These are phyloP conservation scores for Eilema sororculum DNA, from an alignment of 2,888 invertebrate species.

Conservation along the genomic window DNA sequence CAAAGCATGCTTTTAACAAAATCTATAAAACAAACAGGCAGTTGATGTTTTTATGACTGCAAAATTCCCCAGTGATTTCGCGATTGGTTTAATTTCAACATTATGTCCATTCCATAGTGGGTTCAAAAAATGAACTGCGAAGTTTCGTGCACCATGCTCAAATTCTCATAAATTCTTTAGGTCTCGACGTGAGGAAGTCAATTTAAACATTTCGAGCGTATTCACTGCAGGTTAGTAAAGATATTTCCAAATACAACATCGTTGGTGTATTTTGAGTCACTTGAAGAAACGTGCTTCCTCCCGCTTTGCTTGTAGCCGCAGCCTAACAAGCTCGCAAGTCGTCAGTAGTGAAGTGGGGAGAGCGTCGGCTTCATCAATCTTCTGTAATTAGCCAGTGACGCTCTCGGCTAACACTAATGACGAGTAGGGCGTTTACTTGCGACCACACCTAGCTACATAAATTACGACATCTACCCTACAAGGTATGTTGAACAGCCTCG, in stretches of 20 bases:
- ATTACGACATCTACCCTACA: constrained; percentile 55
- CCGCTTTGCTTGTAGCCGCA: constrained; percentile 22
- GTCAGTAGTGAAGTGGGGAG: constrained; percentile 62
- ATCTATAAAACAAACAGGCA: too few relatives aligned
- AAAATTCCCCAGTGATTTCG: too few relatives aligned
- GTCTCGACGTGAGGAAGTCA: not conserved
- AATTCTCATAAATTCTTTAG: not conserved
- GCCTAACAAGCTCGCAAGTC: constrained; percentile 40
- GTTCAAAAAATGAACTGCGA: not conserved
- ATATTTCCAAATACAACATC: constrained; percentile 8
- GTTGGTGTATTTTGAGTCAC: constrained; percentile 9
- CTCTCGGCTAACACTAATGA: constrained; percentile 73
- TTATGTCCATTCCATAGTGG: not conserved
- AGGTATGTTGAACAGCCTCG: constrained; percentile 34
- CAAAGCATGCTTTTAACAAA: too few relatives aligned
- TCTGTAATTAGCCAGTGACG: constrained; percentile 78
- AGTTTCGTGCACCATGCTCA: not conserved
- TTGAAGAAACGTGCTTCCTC: constrained; percentile 21
- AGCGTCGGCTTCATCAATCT: constrained; percentile 76
- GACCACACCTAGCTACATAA: constrained; percentile 58
- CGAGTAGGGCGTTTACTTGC: constrained; percentile 60
- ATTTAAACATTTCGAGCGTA: not conserved
- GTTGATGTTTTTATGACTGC: not conserved
- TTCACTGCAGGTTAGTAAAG: not conserved
- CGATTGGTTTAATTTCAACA: too few relatives aligned